These are phyloP conservation scores for Eutrigla gurnardus DNA, from an alignment of 2,797 vertebrate genomes.

Conservation along the genomic window DNA sequence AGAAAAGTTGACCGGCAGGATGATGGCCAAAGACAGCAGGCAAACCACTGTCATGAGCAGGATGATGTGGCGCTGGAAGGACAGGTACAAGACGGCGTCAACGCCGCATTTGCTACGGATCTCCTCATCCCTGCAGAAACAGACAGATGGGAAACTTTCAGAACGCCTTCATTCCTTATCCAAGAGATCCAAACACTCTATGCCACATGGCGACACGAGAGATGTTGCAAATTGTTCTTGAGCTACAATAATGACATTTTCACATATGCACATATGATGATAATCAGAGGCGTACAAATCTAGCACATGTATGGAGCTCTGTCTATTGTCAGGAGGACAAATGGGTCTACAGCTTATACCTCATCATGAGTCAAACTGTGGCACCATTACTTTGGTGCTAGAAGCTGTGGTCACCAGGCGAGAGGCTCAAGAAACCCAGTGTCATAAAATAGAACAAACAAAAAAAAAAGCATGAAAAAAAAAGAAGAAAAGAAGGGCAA, in stretches of 20 bases:
- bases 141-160: constrained; percentile 16
- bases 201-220: neutral
- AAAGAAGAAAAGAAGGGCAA: constrained; percentile 47
- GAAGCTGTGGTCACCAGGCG: constrained; percentile 55
- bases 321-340: constrained; percentile 27
- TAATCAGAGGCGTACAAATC: neutral
- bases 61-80: constrained; percentile 96
- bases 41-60: constrained; percentile 91
- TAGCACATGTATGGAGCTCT: neutral
- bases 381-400: constrained; percentile 49
- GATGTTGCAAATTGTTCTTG: neutral
- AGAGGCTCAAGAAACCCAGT: constrained; percentile 70
- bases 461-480: constrained; percentile 38
- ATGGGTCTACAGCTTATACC: constrained; percentile 26
- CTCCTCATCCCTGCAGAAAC: constrained; percentile 90
- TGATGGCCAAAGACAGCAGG: constrained; percentile 93
- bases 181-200: neutral
- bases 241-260: constrained; percentile 12
- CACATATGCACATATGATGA: neutral
- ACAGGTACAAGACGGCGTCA: constrained; percentile 95
- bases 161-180: neutral
- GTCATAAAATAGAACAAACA: constrained; percentile 66
- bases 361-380: constrained; percentile 57
- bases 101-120: constrained; percentile 96
- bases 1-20: constrained; percentile 95